Evolutionary conservation across 2,888 invertebrate genomes (phyloP), one percentile per base, ranked within the genome.

Genomic region (Pandemis heparana): DNA sequence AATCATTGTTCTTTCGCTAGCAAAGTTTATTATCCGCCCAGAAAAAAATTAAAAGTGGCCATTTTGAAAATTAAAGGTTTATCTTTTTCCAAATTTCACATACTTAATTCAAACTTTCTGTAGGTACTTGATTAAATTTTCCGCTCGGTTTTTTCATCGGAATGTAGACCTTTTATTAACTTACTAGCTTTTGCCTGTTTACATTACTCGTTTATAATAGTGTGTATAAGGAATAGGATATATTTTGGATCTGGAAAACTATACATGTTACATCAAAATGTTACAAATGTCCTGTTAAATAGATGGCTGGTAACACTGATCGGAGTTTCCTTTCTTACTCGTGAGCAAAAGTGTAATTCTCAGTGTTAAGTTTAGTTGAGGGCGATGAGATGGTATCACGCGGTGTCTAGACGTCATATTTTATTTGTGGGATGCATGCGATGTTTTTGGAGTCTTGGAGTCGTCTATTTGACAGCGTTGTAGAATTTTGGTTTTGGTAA

Each of bases 331-430:
- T 6, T 38, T 7, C 14, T 23, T 23, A 66, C 38, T 51, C 23
- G 66, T 41, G 53, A n/a, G 66, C 23, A 41, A 53, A 53, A 43
- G 56, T 46, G 67, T 71, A 66, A 67, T 71, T 62, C 48, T 43
- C 16, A 48, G 60, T 66, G 72, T 72, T 72, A 67, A 72, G 67
- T 67, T 32, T 48, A 23, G 51, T 65, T 61, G 46, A 60, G 41
- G 71, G 61, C 46, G 14, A 56, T 60, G 61, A 66, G 65, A 71
- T 70, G 62, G 43, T 65, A 65, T 65, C 65, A 39, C 16, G 39
- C 16, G 48, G 60, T 38, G 71, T 66, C 71, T 66, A 71, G 71
- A 66, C 66, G 66, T 12, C 14, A 18, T 43, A 60, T 66, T 66
- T 66, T 61, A 61, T 70, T 53, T 41, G 23, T 60, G 8, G 10